These are phyloP conservation scores for Brachionus koreanus DNA, from an alignment of 1,140 invertebrate genomes.

Conservation along the genomic window DNA sequence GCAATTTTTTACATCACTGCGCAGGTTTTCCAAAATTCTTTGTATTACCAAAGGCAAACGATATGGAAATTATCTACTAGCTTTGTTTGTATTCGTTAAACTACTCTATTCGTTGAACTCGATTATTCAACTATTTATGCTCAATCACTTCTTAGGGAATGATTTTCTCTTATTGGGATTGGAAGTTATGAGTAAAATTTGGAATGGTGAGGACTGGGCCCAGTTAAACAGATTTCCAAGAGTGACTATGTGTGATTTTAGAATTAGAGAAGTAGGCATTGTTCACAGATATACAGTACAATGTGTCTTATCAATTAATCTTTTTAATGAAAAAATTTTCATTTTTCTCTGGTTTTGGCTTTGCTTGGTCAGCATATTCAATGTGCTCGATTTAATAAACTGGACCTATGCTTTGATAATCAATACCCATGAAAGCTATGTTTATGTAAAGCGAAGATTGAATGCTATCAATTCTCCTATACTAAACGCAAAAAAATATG, in stretches of 20 bases:
- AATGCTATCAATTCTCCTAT: background rate
- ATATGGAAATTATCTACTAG: conserved; percentile 59
- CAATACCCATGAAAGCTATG: background rate
- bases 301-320: conserved; percentile 45
- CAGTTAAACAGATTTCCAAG: conserved; percentile 58
- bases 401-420: conserved; percentile 25
- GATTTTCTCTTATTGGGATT: conserved; percentile 60
- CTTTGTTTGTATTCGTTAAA: conserved; percentile 60
- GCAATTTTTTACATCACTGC: background rate
- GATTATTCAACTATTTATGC: conserved; percentile 60
- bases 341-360: conserved; percentile 44
- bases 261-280: conserved; percentile 59
- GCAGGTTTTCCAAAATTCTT: conserved; percentile 16
- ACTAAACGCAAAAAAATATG: background rate
- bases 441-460: conserved; percentile 9
- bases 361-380: conserved; percentile 7
- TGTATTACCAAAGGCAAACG: conserved; percentile 53
- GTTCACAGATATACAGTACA: conserved; percentile 46
- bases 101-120: conserved; percentile 60
- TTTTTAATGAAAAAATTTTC: conserved; percentile 48
- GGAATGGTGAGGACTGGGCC: conserved; percentile 56
- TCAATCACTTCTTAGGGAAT: conserved; percentile 60
- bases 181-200: conserved; percentile 57
- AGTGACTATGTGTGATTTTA: conserved; percentile 62
- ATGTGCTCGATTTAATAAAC: conserved; percentile 25